Evolutionary conservation across 35 echinoderm and acorn worm species (phyloP).

Genomic region (Hemicentrotus pulcherrimus): DNA sequence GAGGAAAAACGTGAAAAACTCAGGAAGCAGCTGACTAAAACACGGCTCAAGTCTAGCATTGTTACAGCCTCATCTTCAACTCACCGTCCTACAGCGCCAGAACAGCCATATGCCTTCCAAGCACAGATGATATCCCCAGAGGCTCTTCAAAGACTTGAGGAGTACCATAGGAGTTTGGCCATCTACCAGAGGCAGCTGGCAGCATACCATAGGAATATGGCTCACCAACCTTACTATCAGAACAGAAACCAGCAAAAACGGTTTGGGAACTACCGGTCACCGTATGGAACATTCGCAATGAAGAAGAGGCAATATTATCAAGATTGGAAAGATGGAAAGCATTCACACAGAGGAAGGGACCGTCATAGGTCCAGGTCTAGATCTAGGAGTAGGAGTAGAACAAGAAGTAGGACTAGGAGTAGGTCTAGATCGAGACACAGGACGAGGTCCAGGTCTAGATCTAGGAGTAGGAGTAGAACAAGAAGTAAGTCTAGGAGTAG

Average conservation of each 20-base stretch:
- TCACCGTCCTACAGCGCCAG: background rate
- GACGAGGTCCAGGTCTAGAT: background rate
- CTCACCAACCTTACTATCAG: background rate
- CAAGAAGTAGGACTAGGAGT: background rate
- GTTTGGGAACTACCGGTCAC: conserved; percentile 4
- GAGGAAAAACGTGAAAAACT: conserved; percentile 57
- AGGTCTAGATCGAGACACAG: background rate
- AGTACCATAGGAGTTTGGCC: conserved; percentile 35
- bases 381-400: background rate
- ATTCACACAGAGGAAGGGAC: background rate
- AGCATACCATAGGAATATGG: conserved; percentile 27
- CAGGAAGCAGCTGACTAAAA: conserved; percentile 48
- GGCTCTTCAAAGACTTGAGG: conserved; percentile 10
- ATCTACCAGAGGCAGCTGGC: conserved; percentile 41
- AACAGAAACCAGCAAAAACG: background rate
- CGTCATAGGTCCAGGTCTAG: background rate
- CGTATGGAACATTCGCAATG: conserved; percentile 32
- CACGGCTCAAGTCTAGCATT: conserved; percentile 59
- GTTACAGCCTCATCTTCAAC: background rate
- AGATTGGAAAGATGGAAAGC: background rate
- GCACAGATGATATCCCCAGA: conserved; percentile 22
- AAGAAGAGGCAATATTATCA: background rate
- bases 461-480: background rate
- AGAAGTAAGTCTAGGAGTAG: background rate
- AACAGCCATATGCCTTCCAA: conserved; percentile 19